Evolutionary conservation across 2,113 vertebrate genomes (phyloP), one percentile per base, ranked within the genome.

Genomic region (Sprattus sprattus): DNA sequence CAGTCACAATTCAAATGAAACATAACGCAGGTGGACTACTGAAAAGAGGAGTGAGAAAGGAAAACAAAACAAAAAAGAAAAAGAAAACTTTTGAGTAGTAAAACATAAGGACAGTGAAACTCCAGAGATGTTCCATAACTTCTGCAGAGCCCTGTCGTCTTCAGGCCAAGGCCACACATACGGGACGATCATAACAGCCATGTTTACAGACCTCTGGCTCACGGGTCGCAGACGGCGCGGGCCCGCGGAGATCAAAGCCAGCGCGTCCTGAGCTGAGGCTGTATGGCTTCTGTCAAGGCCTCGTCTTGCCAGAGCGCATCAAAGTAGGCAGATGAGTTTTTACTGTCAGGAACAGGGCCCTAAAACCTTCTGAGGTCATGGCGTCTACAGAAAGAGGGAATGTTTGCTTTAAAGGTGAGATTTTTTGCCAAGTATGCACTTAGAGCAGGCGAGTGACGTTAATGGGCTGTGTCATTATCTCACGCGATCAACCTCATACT

Each of bases 111-210:
- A 52, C 50, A 52, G 50, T 52, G 50, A 15, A 52, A 52, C 50
- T 52, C 50, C 50, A 52, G 50, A 52, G 0, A 52, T 52, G 2
- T 15, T 52, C 7, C 50, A 52, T 52, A 11, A 11, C 11, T 52
- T 52, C 10, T 9, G 3, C 2, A 10, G 15, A 13, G 54, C 60
- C 60, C 28, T 1, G 39, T 64, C 52, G 57, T 86, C 80, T 22
- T 13, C 60, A 25, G 18, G 82, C 88, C 88, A 87, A 87, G 90
- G 89, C 88, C 88, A 92, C 90, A 91, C 90, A 88, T 85, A 89
- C 86, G 85, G 88, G 85, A 88, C 83, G 86, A 82, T 86, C 82
- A 82, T 89, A 82, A 87, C 82, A 71, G 83, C 16, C 67, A 83
- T 90, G 88, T 89, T 88, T 88, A 86, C 83, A 87, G 47, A 82